phyloP scores from a whole-genome alignment of 2,113 vertebrate genomes.

The Capra hircus region DNA sequence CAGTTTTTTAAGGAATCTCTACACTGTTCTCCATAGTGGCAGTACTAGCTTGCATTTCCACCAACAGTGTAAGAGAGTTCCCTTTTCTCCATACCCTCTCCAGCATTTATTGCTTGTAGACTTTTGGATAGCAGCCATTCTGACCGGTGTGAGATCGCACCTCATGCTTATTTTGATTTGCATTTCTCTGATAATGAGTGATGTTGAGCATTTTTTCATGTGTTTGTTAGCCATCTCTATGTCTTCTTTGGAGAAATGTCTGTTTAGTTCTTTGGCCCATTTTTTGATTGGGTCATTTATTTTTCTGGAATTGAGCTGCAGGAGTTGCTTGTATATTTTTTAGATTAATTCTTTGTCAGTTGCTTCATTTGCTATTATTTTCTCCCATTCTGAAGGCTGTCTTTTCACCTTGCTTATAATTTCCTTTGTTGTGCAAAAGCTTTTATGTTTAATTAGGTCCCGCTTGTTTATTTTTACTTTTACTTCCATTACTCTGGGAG shows the following conservation, averaged over 20 bases:
- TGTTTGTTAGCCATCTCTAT: not conserved
- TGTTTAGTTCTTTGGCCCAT: not conserved
- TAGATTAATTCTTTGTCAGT: not conserved
- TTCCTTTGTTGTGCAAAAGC: not conserved
- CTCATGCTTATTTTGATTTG: not conserved
- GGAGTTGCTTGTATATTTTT: not conserved
- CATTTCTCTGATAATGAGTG: not conserved
- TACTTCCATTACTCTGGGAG: not conserved
- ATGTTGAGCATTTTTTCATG: not conserved
- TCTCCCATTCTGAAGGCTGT: not conserved
- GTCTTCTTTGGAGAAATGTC: not conserved
- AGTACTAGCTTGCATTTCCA: not conserved
- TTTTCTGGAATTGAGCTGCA: not conserved
- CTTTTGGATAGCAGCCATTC: fast-evolving
- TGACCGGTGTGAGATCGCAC: fast-evolving
- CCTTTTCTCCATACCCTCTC: not conserved
- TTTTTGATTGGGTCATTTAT: not conserved
- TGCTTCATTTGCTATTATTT: not conserved
- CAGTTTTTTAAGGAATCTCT: not conserved
- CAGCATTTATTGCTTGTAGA: not conserved
- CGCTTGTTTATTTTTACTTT: not conserved
- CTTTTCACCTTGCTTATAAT: not conserved
- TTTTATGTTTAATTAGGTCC: not conserved
- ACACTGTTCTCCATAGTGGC: not conserved
- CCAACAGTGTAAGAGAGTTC: not conserved